Percentiles rank a stretch among this genome's conserved stretches.
Evolutionary conservation across 2,113 vertebrate species (phyloP).

Genomic region (Pyxicephalus adspersus): DNA sequence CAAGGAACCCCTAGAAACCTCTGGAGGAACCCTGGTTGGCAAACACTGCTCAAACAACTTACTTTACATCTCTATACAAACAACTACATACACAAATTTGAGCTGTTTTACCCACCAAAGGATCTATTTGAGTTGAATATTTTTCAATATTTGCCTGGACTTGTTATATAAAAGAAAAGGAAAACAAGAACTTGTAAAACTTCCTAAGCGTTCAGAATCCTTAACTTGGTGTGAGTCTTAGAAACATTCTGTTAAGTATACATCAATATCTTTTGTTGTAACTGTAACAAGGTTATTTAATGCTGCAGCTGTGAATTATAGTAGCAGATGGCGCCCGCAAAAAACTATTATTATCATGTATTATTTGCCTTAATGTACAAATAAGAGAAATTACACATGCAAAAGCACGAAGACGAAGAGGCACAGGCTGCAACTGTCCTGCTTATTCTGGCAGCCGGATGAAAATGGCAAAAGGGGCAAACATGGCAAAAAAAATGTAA

Average conservation of each 20-base stretch:
- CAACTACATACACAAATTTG: no score
- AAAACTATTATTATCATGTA: conserved; percentile 42
- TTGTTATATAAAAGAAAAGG: no score
- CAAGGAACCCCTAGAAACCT: no score
- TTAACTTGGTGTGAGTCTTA: conserved; percentile 4
- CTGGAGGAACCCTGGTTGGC: no score
- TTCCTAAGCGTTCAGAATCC: background rate
- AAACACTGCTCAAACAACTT: no score
- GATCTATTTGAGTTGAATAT: no score
- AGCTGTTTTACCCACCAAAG: no score
- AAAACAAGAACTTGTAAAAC: background rate
- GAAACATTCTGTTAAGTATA: conserved; percentile 19
- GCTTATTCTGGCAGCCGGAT: background rate
- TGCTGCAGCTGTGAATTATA: conserved; percentile 45
- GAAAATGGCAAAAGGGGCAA: no score
- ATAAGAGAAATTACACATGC: conserved; percentile 21
- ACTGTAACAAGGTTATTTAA: conserved; percentile 45
- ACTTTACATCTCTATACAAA: no score
- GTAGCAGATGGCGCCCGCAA: conserved; percentile 31
- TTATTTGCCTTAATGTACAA: conserved; percentile 36
- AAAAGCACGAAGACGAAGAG: background rate
- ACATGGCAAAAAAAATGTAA: no score
- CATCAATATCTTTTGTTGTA: conserved; percentile 44
- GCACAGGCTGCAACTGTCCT: background rate
- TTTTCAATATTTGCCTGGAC: no score